Percentiles rank a stretch among this genome's conserved stretches.
These are phyloP conservation scores for Eptesicus fuscus DNA, from an alignment of 2,113 vertebrate species.

Conservation along the genomic window DNA sequence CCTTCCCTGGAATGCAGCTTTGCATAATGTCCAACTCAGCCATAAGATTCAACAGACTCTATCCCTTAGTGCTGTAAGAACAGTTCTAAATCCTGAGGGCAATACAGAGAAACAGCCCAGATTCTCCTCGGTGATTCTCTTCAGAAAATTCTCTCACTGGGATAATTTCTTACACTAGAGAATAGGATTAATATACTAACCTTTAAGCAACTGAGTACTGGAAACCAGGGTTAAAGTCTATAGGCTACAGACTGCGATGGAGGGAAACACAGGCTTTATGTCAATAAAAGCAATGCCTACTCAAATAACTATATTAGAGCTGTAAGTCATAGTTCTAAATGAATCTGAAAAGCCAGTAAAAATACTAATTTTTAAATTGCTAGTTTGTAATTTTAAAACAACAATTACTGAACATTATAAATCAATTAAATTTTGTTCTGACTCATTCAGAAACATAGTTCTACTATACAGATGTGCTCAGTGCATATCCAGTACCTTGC, in stretches of 20 bases:
- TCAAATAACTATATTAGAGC: background rate
- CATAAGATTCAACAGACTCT: background rate
- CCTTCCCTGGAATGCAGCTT: background rate
- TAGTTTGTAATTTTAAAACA: background rate
- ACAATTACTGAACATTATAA: background rate
- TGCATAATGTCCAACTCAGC: background rate
- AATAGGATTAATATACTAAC: background rate
- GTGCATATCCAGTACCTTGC: background rate
- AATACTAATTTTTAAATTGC: background rate
- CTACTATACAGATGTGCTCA: background rate
- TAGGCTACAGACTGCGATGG: background rate
- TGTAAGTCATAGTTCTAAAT: background rate
- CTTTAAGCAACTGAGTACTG: constrained; percentile 39
- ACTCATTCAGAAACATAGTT: background rate
- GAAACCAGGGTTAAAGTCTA: background rate
- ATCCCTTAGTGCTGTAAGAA: background rate
- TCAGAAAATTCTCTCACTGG: constrained; percentile 17
- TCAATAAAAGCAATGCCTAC: background rate
- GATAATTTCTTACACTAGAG: background rate
- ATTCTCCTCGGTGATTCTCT: background rate
- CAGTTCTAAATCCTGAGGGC: background rate
- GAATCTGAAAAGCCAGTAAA: background rate
- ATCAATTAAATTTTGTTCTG: background rate
- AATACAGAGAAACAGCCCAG: background rate
- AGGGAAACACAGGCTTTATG: background rate